Evolutionary conservation across 2,888 invertebrate species (phyloP), one percentile per base, ranked within the genome.

Genomic region (Hirudinaria manillensis): DNA sequence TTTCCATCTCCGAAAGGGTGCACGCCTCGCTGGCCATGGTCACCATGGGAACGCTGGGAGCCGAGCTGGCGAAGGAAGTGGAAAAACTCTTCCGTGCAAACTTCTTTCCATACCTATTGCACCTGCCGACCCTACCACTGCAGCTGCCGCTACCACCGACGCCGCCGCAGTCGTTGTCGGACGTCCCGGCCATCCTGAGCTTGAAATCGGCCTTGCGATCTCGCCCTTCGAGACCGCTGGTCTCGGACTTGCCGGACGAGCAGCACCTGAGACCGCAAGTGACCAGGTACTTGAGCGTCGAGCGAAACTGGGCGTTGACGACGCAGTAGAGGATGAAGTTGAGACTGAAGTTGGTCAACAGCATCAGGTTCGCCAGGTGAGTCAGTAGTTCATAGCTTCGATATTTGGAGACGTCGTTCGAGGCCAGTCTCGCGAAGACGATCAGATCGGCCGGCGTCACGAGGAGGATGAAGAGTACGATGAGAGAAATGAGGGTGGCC

Each of bases 311-410:
- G 81, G 90, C 89, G 78, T 91, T 91, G 84, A 91, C 91, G 76
- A 91, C 87, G 83, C 90, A 91, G 85, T 91, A 91, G 77, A 91
- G 90, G 84, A 91, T 90, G 86, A 91, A 91, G 55, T 91, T 91
- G 78, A 91, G 71, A 55, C 91, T 70, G 75, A 83, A 84, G 74
- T 84, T 83, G 45, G 82, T 78, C 0, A 82, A 81, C 77, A 83
- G 82, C 81, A 84, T 81, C 77, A 83, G 80, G 75, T 84, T 84
- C 36, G 83, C 82, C 21, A 83, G 55, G 36, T 38, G 27, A 13
- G 72, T 70, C 24, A 70, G 70, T 24, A 66, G 32, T 66, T 32
- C 27, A 53, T 73, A 66, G 68, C 56, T 55, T n/a, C 38, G 27
- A n/a, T 34, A 24, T 13, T 4, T 36, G 36, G 7, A 13, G 32